Evolutionary conservation across 2,888 invertebrate species (phyloP).

Genomic region (Nasonovia ribisnigri): DNA sequence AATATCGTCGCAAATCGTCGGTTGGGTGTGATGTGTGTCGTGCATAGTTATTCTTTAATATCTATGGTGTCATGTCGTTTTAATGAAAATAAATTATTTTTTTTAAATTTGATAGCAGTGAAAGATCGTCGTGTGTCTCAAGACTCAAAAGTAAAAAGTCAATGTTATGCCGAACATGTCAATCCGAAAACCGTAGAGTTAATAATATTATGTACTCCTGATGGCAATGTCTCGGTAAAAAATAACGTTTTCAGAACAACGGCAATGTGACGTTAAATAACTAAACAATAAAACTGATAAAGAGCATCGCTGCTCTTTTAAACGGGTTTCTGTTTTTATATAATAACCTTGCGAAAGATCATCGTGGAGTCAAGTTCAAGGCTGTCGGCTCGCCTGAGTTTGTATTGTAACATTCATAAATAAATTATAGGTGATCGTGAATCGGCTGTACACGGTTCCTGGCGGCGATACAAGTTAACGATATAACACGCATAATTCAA

Average conservation of each 20-base stretch:
- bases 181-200: neutral
- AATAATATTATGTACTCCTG: neutral
- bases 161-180: neutral
- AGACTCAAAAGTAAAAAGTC: too few relatives aligned
- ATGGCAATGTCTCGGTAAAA: neutral
- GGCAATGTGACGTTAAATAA: neutral
- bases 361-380: neutral
- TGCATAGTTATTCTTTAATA: too few relatives aligned
- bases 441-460: neutral
- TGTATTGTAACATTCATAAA: neutral
- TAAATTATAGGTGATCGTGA: neutral
- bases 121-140: neutral
- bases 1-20: too few relatives aligned
- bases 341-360: neutral
- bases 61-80: neutral
- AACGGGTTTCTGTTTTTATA: neutral
- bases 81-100: too few relatives aligned
- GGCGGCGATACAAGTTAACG: neutral
- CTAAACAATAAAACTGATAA: neutral
- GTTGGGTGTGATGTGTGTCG: neutral
- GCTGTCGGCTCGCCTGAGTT: neutral
- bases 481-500: neutral
- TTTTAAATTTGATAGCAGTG: neutral
- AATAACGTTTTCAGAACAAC: neutral
- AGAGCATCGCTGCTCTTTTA: neutral